Conservation (phyloP, 53 echinoderm and acorn worm genomes). For the Actinopyga echinites region DNA sequence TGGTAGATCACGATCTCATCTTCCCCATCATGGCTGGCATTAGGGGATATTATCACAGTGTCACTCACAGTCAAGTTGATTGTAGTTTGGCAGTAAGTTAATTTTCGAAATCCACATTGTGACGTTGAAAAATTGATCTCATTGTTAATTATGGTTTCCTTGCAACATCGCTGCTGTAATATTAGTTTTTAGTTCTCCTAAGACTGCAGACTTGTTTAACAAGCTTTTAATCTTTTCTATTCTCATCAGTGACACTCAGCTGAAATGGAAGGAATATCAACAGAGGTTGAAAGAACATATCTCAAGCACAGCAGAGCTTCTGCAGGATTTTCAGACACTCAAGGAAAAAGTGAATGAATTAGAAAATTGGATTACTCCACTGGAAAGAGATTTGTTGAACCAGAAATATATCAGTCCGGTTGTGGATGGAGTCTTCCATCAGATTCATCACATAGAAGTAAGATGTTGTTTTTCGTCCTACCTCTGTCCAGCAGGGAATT, state of each 20-base stretch:
- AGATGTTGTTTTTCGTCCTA: neutral
- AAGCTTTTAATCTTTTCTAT: neutral
- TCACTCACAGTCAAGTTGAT: too few relatives aligned
- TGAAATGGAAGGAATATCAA: constrained; percentile 64
- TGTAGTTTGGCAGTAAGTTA: too few relatives aligned
- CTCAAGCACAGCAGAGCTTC: constrained; percentile 58
- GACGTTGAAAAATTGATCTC: too few relatives aligned
- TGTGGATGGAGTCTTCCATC: constrained; percentile 59
- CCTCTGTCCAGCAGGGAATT: too few relatives aligned
- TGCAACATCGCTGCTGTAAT: too few relatives aligned
- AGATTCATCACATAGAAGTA: constrained; percentile 70
- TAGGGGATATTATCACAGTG: too few relatives aligned
- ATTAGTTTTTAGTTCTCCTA: neutral
- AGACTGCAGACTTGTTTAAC: neutral
- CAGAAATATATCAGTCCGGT: constrained; percentile 64
- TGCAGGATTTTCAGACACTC: constrained; percentile 71
- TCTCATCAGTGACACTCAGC: constrained; percentile 56
- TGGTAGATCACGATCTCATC: too few relatives aligned
- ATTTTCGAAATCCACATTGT: too few relatives aligned
- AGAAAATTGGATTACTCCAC: constrained; percentile 61
- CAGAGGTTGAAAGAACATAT: constrained; percentile 37
- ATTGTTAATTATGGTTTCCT: too few relatives aligned
- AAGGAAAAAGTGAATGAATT: constrained; percentile 70
- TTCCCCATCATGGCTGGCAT: too few relatives aligned
- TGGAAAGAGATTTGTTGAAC: constrained; percentile 34